Evolutionary conservation across 1,140 invertebrate genomes (phyloP), one percentile per base, ranked within the genome.

Genomic region (Sipha flava): DNA sequence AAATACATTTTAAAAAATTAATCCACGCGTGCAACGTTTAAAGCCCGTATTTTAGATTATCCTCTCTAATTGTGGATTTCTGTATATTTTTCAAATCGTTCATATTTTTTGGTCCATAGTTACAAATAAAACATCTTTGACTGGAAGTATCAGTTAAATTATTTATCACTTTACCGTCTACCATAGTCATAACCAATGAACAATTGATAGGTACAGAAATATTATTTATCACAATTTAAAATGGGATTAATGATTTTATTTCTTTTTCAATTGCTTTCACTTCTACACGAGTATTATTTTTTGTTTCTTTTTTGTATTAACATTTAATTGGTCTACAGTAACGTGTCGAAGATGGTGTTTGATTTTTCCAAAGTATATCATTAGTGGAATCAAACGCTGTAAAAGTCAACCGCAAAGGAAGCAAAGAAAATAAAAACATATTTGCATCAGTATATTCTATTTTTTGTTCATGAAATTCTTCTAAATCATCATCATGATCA

Each of bases 121-220:
- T 81, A 82, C 85, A 86, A 34, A 86, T 83, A 80, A 85, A 86
- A 79, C 86, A 87, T n/a, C 82, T 81, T 59, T 80, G 81, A 23
- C 85, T 87, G 79, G 54, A 82, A 43, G 84, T 86, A 0, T 72
- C 72, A 14, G 84, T 85, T 29, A 84, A 79, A 10, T 84, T 84
- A 81, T 87, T 86, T 59, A 84, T 85, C 4, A 86, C 84, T 83
- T 88, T 87, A 12, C 83, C 85, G 80, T 87, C 85, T 18, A 87
- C 82, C 84, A 87, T 86, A 31, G 85, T 86, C 26, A 85, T 81
- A n/a, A 80, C 45, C 40, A 85, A 54, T 79, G 73, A 79, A 79
- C 84, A 83, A 21, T 66, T 80, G 26, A 85, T 77, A 47, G 31
- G 52, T 23, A 84, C 68, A 45, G 79, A 66, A 62, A 82, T 81